phyloP scores from a whole-genome alignment of 2,113 vertebrate species.

The Nycticryphes semicollaris region DNA sequence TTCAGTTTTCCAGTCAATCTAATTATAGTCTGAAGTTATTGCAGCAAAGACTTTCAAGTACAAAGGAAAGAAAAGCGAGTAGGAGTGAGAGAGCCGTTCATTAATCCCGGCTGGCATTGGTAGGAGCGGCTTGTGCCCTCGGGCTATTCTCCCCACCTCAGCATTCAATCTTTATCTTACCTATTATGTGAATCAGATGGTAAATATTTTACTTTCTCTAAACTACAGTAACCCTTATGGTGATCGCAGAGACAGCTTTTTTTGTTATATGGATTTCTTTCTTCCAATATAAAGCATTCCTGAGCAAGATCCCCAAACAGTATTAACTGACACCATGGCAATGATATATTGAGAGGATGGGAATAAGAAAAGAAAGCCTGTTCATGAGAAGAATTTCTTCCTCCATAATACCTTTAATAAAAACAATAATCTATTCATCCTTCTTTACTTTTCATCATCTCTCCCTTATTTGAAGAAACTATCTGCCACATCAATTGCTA shows the following conservation, averaged over 20 bases:
- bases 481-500: slow-evolving; percentile 43
- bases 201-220: slow-evolving; percentile 54
- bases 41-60: slow-evolving; percentile 59
- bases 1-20: slow-evolving; percentile 53
- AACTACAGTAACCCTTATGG: neutral
- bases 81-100: neutral
- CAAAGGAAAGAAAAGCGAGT: slow-evolving; percentile 23
- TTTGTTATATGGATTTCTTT: neutral
- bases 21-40: slow-evolving; percentile 53
- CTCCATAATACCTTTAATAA: slow-evolving; percentile 17
- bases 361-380: slow-evolving; percentile 22
- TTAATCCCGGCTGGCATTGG: neutral
- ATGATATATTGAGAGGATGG: slow-evolving; percentile 28
- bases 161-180: slow-evolving; percentile 19
- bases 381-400: slow-evolving; percentile 14
- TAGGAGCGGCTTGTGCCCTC: slow-evolving; percentile 13
- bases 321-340: neutral
- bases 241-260: neutral
- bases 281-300: slow-evolving; percentile 4
- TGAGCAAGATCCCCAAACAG: neutral
- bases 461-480: neutral
- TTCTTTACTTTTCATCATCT: slow-evolving; percentile 47
- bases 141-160: neutral
- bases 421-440: slow-evolving; percentile 30
- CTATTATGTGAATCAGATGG: slow-evolving; percentile 24